phyloP scores from a whole-genome alignment of 1,140 invertebrate genomes.

The Uloborus diversus region DNA sequence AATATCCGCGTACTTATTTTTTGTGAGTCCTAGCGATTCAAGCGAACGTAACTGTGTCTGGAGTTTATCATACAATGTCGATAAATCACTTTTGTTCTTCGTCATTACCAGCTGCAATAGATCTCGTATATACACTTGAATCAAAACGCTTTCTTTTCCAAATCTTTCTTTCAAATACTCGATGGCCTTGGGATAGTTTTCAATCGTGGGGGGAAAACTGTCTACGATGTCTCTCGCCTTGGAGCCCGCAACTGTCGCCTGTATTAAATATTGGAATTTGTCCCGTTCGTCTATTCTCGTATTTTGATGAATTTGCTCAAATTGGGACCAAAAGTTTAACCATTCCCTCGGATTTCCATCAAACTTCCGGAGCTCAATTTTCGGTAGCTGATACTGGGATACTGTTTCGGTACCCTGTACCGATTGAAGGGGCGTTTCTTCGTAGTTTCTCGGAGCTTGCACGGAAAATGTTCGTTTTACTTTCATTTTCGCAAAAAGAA shows the following conservation, averaged over 20 bases:
- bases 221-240: constrained; percentile 40
- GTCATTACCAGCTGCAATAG: neutral
- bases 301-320: constrained; percentile 24
- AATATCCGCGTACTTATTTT: neutral
- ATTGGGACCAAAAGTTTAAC: neutral
- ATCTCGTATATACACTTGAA: constrained; percentile 47
- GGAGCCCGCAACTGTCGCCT: neutral
- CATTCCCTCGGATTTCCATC: constrained; percentile 13
- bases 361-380: neutral
- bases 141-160: constrained; percentile 43
- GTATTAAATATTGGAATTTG: constrained; percentile 2
- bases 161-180: constrained; percentile 40
- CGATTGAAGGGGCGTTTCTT: no score
- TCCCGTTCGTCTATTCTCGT: neutral
- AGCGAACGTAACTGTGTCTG: neutral
- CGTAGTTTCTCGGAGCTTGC: no score
- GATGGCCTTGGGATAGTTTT: constrained; percentile 53
- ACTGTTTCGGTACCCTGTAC: no score
- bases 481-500: no score
- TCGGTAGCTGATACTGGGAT: no score
- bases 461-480: no score
- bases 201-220: constrained; percentile 23
- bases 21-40: neutral
- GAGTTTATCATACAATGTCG: neutral
- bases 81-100: neutral